phyloP scores from a whole-genome alignment of 1,140 invertebrate genomes.

The Formica selysi region DNA sequence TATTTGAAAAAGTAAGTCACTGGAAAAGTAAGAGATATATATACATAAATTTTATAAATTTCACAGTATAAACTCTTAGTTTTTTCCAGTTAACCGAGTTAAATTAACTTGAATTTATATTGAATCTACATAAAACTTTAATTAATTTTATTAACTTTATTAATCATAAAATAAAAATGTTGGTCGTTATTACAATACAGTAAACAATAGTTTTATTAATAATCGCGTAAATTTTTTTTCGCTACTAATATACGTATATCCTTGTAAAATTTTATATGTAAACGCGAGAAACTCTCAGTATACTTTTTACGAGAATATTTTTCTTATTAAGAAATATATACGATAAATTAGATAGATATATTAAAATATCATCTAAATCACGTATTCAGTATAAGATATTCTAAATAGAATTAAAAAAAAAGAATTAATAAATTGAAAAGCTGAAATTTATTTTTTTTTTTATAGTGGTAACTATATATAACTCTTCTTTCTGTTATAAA shows the following conservation, averaged over 20 bases:
- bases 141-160: slow-evolving; percentile 6
- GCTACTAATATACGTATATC: neutral
- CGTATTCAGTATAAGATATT: neutral
- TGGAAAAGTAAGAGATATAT: no score
- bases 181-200: neutral
- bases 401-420: neutral
- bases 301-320: slow-evolving; percentile 5
- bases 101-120: slow-evolving; percentile 17
- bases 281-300: neutral
- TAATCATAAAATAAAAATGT: neutral
- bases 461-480: slow-evolving; percentile 37
- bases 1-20: neutral
- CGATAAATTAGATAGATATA: neutral
- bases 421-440: neutral
- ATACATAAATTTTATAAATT: no score
- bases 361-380: neutral
- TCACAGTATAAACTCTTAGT: no score
- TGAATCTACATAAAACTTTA: no score
- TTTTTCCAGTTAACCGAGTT: no score
- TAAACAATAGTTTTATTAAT: no score
- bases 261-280: slow-evolving; percentile 13
- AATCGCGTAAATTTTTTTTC: no score
- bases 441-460: slow-evolving; percentile 27
- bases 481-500: neutral
- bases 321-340: neutral